These are phyloP conservation scores for Hirtodrosophila trivittata DNA, from an alignment of 2,888 invertebrate species.

Conservation along the genomic window DNA sequence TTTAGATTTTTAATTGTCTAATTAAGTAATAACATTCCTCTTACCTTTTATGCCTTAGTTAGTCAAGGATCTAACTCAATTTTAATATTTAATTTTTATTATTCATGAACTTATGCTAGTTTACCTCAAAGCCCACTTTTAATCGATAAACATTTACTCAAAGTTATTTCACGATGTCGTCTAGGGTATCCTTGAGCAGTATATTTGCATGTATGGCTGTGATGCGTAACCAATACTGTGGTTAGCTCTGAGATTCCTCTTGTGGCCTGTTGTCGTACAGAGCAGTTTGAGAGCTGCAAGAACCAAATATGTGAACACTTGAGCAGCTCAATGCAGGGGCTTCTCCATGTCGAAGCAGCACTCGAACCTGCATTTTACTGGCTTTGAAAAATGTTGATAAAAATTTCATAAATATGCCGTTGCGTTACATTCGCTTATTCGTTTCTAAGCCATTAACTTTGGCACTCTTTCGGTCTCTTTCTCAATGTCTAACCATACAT, in stretches of 20 bases:
- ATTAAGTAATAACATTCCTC: too few species aligned
- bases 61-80: too few species aligned
- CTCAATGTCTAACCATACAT: not conserved
- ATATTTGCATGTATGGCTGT: not conserved
- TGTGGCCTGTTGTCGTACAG: constrained; percentile 10
- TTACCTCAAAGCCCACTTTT: too few species aligned
- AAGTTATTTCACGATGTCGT: too few species aligned
- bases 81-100: too few species aligned
- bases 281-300: constrained; percentile 8
- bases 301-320: constrained; percentile 44
- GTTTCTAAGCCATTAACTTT: constrained; percentile 73
- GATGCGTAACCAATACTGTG: constrained; percentile 1
- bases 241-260: constrained; percentile 17
- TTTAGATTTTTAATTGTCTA: too few species aligned
- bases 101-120: too few species aligned
- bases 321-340: constrained; percentile 30
- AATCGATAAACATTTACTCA: too few species aligned
- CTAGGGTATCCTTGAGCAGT: not conserved
- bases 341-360: constrained; percentile 22
- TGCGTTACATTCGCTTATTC: constrained; percentile 68
- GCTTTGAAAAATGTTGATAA: constrained; percentile 69
- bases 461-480: constrained; percentile 11
- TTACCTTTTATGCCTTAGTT: too few species aligned
- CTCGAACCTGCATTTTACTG: constrained; percentile 45
- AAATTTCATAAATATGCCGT: constrained; percentile 78